These are phyloP conservation scores for Pteromalus puparum DNA, from an alignment of 1,140 invertebrate species.

Conservation along the genomic window DNA sequence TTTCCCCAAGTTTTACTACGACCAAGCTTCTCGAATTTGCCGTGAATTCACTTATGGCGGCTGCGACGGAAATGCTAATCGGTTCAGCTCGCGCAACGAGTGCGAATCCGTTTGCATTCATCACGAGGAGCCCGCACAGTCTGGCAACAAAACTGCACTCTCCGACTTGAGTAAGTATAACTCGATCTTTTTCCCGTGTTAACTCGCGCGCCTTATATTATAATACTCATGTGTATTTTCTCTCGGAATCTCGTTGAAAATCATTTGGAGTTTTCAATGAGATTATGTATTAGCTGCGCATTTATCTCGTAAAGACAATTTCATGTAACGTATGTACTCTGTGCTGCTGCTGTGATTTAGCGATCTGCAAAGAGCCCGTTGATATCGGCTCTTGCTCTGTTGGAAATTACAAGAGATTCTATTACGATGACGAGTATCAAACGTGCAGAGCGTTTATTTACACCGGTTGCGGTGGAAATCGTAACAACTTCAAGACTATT, in stretches of 20 bases:
- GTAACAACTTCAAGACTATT: conserved; percentile 85
- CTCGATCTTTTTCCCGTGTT: not conserved
- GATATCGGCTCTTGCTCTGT: conserved; percentile 84
- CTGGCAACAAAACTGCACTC: conserved; percentile 69
- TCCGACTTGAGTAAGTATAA: conserved; percentile 69
- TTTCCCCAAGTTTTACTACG: conserved; percentile 83
- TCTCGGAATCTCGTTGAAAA: too few species aligned
- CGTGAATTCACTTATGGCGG: conserved; percentile 88
- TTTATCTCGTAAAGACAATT: not conserved
- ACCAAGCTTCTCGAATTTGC: conserved; percentile 77
- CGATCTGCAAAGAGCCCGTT: conserved; percentile 80
- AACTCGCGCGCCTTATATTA: too few species aligned
- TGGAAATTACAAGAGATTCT: conserved; percentile 82
- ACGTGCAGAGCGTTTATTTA: conserved; percentile 87
- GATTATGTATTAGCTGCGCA: not conserved
- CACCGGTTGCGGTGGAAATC: conserved; percentile 87
- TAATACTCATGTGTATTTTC: too few species aligned
- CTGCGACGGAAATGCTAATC: conserved; percentile 90
- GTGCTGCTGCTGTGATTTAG: conserved; percentile 68
- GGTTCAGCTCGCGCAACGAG: conserved; percentile 83
- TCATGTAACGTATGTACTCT: conserved; percentile 43
- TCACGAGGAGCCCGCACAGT: conserved; percentile 71
- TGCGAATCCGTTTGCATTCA: conserved; percentile 82
- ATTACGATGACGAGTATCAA: conserved; percentile 84
- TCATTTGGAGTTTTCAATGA: not conserved